Evolutionary conservation across 1,140 invertebrate species (phyloP), one percentile per base, ranked within the genome.

Genomic region (Drosophila subobscura): DNA sequence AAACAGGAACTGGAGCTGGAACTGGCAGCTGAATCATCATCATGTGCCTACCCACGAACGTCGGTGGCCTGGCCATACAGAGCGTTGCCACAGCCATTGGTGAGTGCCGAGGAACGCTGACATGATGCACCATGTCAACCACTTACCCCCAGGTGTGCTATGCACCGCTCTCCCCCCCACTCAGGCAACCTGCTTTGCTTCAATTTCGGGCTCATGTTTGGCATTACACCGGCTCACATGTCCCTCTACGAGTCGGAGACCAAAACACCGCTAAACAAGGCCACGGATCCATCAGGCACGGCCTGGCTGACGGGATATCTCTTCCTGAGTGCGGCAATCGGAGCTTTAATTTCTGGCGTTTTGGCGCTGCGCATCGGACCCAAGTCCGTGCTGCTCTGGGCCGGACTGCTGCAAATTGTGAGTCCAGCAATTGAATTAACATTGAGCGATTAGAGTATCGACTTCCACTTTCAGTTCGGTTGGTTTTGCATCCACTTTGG

Each of bases 401-500:
- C 73, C 8, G 90, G 90, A 5, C 37, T 91, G 0, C 53, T 90
- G 2, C 89, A 91, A 56, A 90, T 89, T 29, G 90, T 91, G 46
- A 79, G 88, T 40, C n/a, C 4, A 20, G 16, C 0, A 10, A 6
- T 50, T 40, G 14, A n/a, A 10, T 23, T 40, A n/a, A n/a, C 4
- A 29, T 16, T 5, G 16, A 12, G 4, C 16, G 5, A 16, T 20
- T 2, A 8, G 20, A 0, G 37, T 14, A 1, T 25, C 33, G 33
- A 37, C 10, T 33, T 0, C 12, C 0, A 6, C 33, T 52, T 63
- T 0, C 27, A 90, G 88, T 37, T 42, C 0, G 57, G 68, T n/a
- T 91, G 90, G 90, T 91, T 85, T 16, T 85, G 86, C 57, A 79
- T 90, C 5, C 81, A 90, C 59, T 91, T 91, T 47, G 90, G 67